Conservation (phyloP, 2,113 vertebrate genomes). For the Salvelinus fontinalis region DNA sequence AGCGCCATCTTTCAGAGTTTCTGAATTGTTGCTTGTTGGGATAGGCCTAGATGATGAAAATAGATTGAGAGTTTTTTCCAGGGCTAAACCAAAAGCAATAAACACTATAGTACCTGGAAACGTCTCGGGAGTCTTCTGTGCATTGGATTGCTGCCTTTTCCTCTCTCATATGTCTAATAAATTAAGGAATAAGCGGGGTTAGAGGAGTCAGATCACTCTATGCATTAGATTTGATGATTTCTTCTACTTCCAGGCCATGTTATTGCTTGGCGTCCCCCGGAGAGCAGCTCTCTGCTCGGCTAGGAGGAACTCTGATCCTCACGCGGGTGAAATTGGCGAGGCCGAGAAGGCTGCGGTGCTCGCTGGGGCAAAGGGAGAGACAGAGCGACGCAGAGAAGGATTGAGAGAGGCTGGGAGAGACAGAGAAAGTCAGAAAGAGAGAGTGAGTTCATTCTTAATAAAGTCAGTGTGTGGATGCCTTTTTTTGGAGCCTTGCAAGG, state of each 20-base stretch:
- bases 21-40: background rate
- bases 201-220: slow-evolving; percentile 62
- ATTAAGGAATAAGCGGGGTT: slow-evolving; percentile 70
- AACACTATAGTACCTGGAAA: slow-evolving; percentile 58
- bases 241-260: slow-evolving; percentile 62
- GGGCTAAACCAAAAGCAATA: slow-evolving; percentile 66
- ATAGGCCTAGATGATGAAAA: background rate
- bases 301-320: slow-evolving; percentile 35
- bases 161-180: slow-evolving; percentile 67
- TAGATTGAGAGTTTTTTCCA: slow-evolving; percentile 13
- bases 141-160: slow-evolving; percentile 48
- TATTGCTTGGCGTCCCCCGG: slow-evolving; percentile 70
- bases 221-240: slow-evolving; percentile 73
- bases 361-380: slow-evolving; percentile 26
- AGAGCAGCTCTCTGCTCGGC: slow-evolving; percentile 46
- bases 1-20: background rate
- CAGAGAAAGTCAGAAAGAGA: slow-evolving; percentile 6
- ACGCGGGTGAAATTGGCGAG: slow-evolving; percentile 44
- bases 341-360: slow-evolving; percentile 20
- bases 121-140: slow-evolving; percentile 45
- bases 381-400: slow-evolving; percentile 39
- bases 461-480: slow-evolving; percentile 2
- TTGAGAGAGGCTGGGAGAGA: slow-evolving; percentile 35
- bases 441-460: slow-evolving; percentile 59
- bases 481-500: slow-evolving; percentile 23